Evolutionary conservation across 2,797 vertebrate genomes (phyloP), one percentile per base, ranked within the genome.

Genomic region (Muraenolepis orangiensis): DNA sequence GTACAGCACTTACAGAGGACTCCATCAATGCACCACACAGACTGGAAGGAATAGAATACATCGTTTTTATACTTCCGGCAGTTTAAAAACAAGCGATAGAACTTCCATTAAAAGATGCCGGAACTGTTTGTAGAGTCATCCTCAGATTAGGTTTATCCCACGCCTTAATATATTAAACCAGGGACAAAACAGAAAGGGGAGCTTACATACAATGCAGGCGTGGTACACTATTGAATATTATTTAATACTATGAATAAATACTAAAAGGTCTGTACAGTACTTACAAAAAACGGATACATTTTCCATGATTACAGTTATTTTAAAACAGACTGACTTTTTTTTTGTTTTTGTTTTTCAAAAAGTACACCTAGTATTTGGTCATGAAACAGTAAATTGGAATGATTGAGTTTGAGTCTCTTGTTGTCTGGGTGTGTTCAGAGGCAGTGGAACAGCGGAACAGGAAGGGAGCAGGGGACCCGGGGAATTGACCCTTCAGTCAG

Each of bases 231-330:
- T 64, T 64, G 23, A 64, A 26, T 64, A 64, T 23, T 26, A 64
- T 64, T 64, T 64, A 64, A 64, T 64, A 64, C 57, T 64, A 64
- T 26, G 26, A 23, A 64, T 64, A 26, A 64, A 64, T 64, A 64
- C 57, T 64, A 64, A 64, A 64, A 26, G n/a, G 69, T 74, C 36
- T 67, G 28, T 70, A 80, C 72, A 31, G 66, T 42, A 76, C 23
- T 32, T 69, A 32, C 20, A 32, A 69, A 31, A 69, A 69, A 69
- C 31, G n/a, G 32, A 69, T 34, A 69, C 67, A 34, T 34, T 26
- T 64, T n/a, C 57, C 57, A 64, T 64, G 57, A 64, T 26, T 64
- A 23, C 8, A 26, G 57, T 64, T 64, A 64, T 64, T 64, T 64
- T 64, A 64, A 64, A 26, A 31, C 8, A 34, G 31, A 34, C 26